These are phyloP conservation scores for Muntiacus reevesi DNA, from an alignment of 2,113 vertebrate genomes.

Conservation along the genomic window DNA sequence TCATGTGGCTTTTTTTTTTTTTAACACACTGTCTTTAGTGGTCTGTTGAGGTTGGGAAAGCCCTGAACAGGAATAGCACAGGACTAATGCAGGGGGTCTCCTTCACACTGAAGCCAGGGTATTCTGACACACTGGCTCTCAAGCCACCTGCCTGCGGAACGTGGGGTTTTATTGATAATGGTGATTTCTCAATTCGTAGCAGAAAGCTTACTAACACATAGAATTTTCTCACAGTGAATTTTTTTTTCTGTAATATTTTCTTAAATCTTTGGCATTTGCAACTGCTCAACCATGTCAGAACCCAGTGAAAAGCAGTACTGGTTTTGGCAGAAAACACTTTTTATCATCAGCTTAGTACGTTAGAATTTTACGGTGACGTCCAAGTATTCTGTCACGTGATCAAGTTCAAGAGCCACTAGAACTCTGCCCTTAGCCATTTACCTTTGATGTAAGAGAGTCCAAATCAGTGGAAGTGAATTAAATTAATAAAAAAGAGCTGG, in stretches of 20 bases:
- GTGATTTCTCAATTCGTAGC: background rate
- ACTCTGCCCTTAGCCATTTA: background rate
- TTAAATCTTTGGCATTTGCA: background rate
- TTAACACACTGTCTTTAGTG: background rate
- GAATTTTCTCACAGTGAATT: constrained; percentile 1
- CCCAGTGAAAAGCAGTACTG: background rate
- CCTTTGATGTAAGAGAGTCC: background rate
- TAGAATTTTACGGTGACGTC: background rate
- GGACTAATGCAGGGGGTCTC: background rate
- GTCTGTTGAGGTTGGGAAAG: background rate
- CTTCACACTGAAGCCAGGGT: background rate
- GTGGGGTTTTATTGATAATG: background rate
- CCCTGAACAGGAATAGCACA: too few species aligned
- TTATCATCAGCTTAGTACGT: background rate
- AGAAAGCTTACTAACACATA: background rate
- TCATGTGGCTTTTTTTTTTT: background rate
- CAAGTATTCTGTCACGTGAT: background rate
- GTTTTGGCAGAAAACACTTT: background rate
- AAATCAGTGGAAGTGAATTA: background rate
- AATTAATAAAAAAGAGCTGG: background rate
- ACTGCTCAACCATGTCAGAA: background rate
- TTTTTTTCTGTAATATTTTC: background rate
- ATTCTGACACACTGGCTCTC: background rate
- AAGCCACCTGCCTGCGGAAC: background rate
- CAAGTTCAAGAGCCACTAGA: background rate